Base-by-base conservation (phyloP, 2,888 invertebrate genomes). In the Choreutis nemorana region DNA sequence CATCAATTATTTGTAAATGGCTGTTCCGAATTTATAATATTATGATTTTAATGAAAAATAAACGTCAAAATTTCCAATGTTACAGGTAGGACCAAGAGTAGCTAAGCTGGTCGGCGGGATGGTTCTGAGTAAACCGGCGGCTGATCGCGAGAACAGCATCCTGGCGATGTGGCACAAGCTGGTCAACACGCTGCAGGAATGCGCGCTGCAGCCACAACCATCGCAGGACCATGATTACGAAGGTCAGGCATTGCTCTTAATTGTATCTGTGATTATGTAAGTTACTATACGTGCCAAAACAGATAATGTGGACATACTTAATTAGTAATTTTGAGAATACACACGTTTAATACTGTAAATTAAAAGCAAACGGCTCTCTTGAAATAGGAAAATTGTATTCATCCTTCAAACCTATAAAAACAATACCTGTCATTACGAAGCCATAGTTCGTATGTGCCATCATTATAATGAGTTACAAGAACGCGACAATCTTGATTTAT, bases 141-240 rank as follows among this genome's bases (percentile, higher is more conserved):
- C 89, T 27, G 94, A 94, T 49, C 91, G 93, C 45, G 96, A 97
- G 77, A 88, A 90, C 15, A 88, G 90, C 14, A 94, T 95, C 42
- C 87, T 95, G 22, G 88, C 90, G 28, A 94, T 97, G 57, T 96
- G 97, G 94, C 90, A 92, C 59, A 85, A 93, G 53, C 81, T 96
- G 10, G 86, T 97, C 6, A 90, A 91, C 49, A 94, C 95, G 0
- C 75, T 97, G 32, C 91, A 92, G 3, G 91, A 93, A 54, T 92
- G 90, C 46, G 91, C 95, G 5, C 71, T 89, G 41, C 87, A 86
- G 55, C 61, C 82, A 10, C 81, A 82, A 23, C 80, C 84, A 2
- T 75, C 82, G 1, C 80, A 82, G 40, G 89, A 89, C 46, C 81
- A 84, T 14, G 89, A 89, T 49, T 86, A 85, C 53, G 90, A 90